Evolutionary conservation across 2,888 invertebrate species (phyloP), one percentile per base, ranked within the genome.

Genomic region (Clusia tigrina): DNA sequence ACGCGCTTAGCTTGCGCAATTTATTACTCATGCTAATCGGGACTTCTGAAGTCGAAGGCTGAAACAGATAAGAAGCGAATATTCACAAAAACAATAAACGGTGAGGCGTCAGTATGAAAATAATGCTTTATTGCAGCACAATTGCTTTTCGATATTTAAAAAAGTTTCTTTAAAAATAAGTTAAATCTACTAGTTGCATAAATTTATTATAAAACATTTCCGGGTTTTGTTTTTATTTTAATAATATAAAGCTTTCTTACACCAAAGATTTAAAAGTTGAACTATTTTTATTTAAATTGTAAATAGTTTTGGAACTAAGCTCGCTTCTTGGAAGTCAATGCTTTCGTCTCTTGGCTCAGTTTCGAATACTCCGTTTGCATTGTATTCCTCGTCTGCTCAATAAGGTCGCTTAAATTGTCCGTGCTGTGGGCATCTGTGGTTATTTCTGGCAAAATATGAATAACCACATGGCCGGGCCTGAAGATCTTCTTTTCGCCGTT

Each of bases 361-460:
- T 85, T 83, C 52, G 85, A 82, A 66, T 87, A 91, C 69, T 87
- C 87, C 62, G 87, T 85, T 69, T 90, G 89, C 91, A 94, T 92
- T 22, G 84, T 79, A 48, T 84, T 83, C 76, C 89, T 89, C 17
- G 89, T 86, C 67, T 87, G 86, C n/a, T 90, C 89, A 68, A 92
- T 88, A 54, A 94, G 78, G 37, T 85, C 75, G 1, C 86, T 84
- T 60, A 93, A 85, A 73, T 91, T 88, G 1, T 89, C 89, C 74
- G 87, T 88, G 0, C 84, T 85, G 72, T 89, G 82, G 37, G 87
- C 88, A 64, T 87, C 85, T 0, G 93, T 92, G 67, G 88, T 85
- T 66, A 93, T 89, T 66, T 89, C 85, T 0, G 93, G 93, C 69
- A 94, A 82, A 76, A 93, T 90, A 32, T 89, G 88, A 63, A 93